phyloP scores from a whole-genome alignment of 2,113 vertebrate genomes.

The Phocoena phocoena region DNA sequence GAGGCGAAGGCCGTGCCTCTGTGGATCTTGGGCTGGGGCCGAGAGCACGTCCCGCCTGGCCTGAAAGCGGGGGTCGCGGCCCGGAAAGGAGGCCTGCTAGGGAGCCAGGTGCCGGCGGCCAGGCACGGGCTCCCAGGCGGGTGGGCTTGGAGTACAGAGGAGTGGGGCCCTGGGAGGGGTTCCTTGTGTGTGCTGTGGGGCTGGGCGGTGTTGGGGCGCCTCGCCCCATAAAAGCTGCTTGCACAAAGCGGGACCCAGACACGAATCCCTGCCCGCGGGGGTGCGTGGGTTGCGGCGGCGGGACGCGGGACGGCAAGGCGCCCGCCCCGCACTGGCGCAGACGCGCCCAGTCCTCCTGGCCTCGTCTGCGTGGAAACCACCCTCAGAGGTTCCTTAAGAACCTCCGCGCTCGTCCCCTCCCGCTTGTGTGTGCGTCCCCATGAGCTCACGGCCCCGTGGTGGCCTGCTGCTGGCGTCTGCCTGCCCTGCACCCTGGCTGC shows the following conservation, averaged over 20 bases:
- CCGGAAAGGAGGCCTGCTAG: background rate
- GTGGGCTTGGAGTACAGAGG: no score
- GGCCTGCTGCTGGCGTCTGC: background rate
- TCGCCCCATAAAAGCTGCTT: background rate
- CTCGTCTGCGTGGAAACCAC: no score
- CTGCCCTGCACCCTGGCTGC: background rate
- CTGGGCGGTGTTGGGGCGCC: background rate
- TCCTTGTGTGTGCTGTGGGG: no score
- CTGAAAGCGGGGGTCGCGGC: background rate
- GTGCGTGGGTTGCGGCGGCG: background rate
- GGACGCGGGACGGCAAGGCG: background rate
- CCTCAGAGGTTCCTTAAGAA: background rate
- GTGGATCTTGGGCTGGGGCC: background rate
- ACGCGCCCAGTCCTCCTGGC: background rate
- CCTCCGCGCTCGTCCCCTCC: background rate
- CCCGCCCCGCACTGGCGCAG: accelerated
- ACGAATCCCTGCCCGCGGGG: background rate
- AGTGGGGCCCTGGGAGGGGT: background rate
- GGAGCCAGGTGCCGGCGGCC: accelerated
- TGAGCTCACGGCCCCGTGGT: background rate
- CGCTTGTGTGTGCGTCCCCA: background rate
- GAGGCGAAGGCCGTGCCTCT: background rate
- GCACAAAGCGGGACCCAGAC: background rate
- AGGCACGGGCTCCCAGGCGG: accelerated
- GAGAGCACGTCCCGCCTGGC: background rate